phyloP scores from a whole-genome alignment of 2,888 invertebrate species.

The Melipona bicolor region DNA sequence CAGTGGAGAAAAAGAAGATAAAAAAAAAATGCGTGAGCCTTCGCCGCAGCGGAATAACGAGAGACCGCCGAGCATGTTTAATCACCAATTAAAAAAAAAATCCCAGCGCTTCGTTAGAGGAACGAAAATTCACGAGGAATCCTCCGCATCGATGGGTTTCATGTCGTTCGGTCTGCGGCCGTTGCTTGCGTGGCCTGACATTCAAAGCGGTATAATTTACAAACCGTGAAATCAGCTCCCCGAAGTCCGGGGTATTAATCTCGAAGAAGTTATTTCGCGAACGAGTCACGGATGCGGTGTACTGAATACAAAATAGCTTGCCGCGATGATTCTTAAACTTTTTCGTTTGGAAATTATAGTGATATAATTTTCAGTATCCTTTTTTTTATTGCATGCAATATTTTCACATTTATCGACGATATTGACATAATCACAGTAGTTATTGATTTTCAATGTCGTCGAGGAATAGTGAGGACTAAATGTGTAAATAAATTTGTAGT shows the following conservation, averaged over 20 bases:
- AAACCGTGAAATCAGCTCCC: conserved; percentile 50
- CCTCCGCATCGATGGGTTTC: conserved; percentile 20
- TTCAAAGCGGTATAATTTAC: conserved; percentile 33
- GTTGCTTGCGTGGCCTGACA: conserved; percentile 21
- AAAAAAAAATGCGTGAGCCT: neutral
- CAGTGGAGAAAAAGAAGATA: neutral
- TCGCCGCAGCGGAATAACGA: conserved; percentile 40
- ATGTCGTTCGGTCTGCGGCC: conserved; percentile 13
- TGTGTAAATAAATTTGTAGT: too few relatives aligned
- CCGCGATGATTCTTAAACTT: conserved; percentile 5
- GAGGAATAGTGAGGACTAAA: neutral
- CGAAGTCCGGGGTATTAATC: conserved; percentile 55
- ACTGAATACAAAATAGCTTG: conserved; percentile 7
- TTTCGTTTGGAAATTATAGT: conserved; percentile 2
- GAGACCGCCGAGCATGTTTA: conserved; percentile 38
- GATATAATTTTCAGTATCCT: neutral
- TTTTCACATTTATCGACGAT: too few relatives aligned
- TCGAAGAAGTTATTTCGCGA: conserved; percentile 29
- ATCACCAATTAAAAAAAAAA: conserved; percentile 55
- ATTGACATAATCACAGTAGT: neutral
- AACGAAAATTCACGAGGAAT: conserved; percentile 29
- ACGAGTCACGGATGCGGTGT: conserved; percentile 32
- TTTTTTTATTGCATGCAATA: neutral
- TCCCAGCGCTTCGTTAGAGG: conserved; percentile 17
- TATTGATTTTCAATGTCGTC: neutral